phyloP scores from a whole-genome alignment of 1,140 invertebrate genomes.

The Drosophila ananassae region DNA sequence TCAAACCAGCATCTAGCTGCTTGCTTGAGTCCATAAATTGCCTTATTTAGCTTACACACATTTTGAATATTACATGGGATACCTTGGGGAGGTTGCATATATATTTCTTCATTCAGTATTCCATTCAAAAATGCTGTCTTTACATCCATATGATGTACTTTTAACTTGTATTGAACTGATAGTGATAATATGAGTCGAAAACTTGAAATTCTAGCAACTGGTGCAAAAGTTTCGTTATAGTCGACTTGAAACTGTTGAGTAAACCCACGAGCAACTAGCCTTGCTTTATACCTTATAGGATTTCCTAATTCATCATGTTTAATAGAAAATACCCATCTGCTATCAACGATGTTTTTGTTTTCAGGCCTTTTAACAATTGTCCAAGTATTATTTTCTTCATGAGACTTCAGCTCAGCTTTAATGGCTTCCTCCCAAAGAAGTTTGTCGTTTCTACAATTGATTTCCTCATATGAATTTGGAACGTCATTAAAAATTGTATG shows the following conservation, averaged over 20 bases:
- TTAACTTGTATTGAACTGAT: too few relatives aligned
- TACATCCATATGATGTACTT: too few relatives aligned
- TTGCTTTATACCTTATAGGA: constrained; percentile 67
- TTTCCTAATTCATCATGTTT: constrained; percentile 34
- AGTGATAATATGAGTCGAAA: constrained; percentile 3
- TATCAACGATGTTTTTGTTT: constrained; percentile 17
- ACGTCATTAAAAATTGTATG: constrained; percentile 22
- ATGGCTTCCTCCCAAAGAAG: constrained; percentile 75
- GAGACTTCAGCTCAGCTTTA: constrained; percentile 8
- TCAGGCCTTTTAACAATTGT: neutral
- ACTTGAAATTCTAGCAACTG: constrained; percentile 27
- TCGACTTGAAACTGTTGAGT: constrained; percentile 78
- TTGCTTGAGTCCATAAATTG: too few relatives aligned
- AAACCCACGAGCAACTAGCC: constrained; percentile 84
- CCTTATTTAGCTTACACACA: too few relatives aligned
- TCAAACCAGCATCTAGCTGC: too few relatives aligned
- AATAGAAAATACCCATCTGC: neutral
- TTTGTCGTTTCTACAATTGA: constrained; percentile 62
- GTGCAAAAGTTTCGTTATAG: constrained; percentile 66
- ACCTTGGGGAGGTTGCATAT: too few relatives aligned
- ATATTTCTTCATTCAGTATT: too few relatives aligned
- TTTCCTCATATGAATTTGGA: constrained; percentile 54
- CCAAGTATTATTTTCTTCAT: constrained; percentile 19
- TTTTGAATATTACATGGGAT: too few relatives aligned
- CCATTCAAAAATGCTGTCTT: too few relatives aligned